Evolutionary conservation across 2,113 vertebrate species (phyloP), one percentile per base, ranked within the genome.

Genomic region (Hippocampus abdominalis): DNA sequence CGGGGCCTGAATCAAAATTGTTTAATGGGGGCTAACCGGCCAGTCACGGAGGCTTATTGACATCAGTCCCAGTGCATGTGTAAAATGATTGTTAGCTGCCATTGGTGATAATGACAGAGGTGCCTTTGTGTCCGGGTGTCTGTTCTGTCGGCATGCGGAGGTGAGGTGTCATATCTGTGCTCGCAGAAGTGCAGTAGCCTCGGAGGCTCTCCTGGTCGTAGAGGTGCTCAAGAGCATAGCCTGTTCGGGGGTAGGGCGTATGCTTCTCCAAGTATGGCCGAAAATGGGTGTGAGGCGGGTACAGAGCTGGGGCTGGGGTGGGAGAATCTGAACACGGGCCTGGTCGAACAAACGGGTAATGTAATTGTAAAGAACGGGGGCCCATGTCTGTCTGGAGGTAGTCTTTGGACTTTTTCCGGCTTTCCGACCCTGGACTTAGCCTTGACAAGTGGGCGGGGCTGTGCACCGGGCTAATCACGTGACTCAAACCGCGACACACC

Each of bases 101-200:
- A 51, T 98, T 98, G 79, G 94, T 97, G 90, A 99, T 98, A 90
- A 99, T 98, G 87, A 98, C 96, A 2, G 96, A 96, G 74, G 96
- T 96, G 86, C 94, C 95, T 88, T 98, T 98, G 88, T 97, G 96
- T 90, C 92, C 94, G 62, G 94, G 91, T 44, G 92, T 86, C 73
- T 95, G 93, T 73, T 98, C 96, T 72, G 94, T 88, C 64, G 95
- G 95, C 90, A 96, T 94, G 86, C 93, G 93, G 81, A 98, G 92
- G 86, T 98, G 96, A 80, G 95, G 94, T 79, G 94, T 93, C 83
- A 95, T 91, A 84, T 97, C 93, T 49, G 95, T 95, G 83, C 95
- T 94, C 69, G 93, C 91, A 76, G 94, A 91, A 87, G 95, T 78
- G 53, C 94, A 95, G 90, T 96, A 98, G 83, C 94, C 94, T 72